Base-by-base conservation (phyloP, 1,140 invertebrate genomes). In the Achroia grisella region DNA sequence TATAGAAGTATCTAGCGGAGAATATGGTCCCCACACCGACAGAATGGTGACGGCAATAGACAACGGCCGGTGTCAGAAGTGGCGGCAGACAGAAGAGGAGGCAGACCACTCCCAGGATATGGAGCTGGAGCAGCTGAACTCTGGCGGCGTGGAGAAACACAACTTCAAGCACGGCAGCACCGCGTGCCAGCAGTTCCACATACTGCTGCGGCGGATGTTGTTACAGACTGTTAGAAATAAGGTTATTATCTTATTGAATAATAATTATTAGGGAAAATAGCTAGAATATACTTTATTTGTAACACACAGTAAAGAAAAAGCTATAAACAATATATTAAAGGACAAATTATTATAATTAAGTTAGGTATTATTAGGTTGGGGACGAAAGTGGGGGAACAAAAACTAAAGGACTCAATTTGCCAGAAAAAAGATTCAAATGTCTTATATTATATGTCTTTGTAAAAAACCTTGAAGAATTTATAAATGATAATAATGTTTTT, bases 1-100 rank as follows among this genome's bases (percentile, higher is more conserved):
- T 31, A 91, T 94, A 44, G 93, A 95, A 86, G 90, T 93, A 8
- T 91, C 92, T 0, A 90, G 90, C 46, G 90, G 90, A 0, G 93
- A 94, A 71, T 94, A 94, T 64, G 93, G 93, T 0, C 79, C 88
- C 13, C 87, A 89, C 49, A 71, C 89, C 1, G 90, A 92, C 9
- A 87, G 64, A 51, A 92, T 93, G 90, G 87, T 91, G 1, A 64
- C 83, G 1, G 83, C 87, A 1, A 86, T 93, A 0, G 89, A 91
- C 32, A 92, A 90, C 75, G 89, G 89, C 14, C 87, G 77, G 61
- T 87, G 75, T 34, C 81, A 80, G 36, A 79, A 59, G 33, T 92
- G 87, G 88, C 57, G 72, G 12, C 53, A 61, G 6, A 75, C 64
- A 15, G 62, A 47, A 1, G 14, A 53, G 0, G 63, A 68, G 6